Evolutionary conservation across 2,113 vertebrate genomes (phyloP), one percentile per base, ranked within the genome.

Genomic region (Symphodus melops): DNA sequence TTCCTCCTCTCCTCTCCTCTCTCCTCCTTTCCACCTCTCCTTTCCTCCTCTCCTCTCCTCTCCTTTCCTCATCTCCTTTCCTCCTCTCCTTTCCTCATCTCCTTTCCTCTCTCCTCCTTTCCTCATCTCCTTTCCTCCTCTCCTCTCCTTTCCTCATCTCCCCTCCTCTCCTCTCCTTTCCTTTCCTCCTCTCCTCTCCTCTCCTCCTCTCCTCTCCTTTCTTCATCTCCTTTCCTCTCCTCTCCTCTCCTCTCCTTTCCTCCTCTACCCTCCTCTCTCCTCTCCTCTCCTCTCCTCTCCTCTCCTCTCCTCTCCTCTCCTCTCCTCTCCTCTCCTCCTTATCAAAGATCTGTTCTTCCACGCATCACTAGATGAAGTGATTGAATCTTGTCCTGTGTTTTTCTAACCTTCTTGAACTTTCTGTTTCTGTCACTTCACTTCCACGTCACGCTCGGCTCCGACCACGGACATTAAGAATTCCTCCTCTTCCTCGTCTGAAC

Each of bases 211-310:
- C 28, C 3, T 33, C 28, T 33, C 28, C 28, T n/a, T n/a, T n/a
- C n/a, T n/a, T n/a, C n/a, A n/a, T 86, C 53, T 59, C 52, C 53
- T 6, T 23, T 17, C 46, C 16, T 48, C 16, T 17, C 41, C 10
- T 9, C 8, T 9, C 7, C 8, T 20, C 9, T 21, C 42, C 53
- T 49, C 52, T 33, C 42, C n/a, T 20, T n/a, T n/a, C n/a, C 20
- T 51, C 23, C 20, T n/a, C 10, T 1, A n/a, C n/a, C n/a, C n/a
- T n/a, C n/a, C n/a, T n/a, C n/a, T n/a, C n/a, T n/a, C 23, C 28
- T 17, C 6, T 16, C 19, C 49, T 28, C 25, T 13, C 19, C 9
- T 53, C 12, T 44, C 44, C 12, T 51, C n/a, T 33, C 28, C 28
- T 33, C 28, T 33, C 28, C 28, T 28, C 28, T 33, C 28, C 1